These are phyloP conservation scores for Drosophila engyochracea DNA, from an alignment of 2,888 invertebrate genomes.

Conservation along the genomic window DNA sequence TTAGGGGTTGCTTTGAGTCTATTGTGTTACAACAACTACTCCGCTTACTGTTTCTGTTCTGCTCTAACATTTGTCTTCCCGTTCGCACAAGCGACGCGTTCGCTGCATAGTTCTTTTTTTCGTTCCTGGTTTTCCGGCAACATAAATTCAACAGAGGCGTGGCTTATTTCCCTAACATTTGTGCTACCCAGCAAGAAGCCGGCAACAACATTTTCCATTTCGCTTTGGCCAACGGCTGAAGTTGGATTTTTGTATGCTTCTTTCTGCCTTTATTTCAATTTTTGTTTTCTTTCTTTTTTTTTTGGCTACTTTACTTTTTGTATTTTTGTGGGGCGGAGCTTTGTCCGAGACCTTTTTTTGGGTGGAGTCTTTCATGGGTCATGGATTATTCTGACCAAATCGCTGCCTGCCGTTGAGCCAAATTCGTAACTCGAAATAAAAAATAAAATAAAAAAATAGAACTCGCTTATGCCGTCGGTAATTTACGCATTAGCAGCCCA, in stretches of 20 bases:
- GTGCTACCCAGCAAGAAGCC: slow-evolving; percentile 50
- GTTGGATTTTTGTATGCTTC: slow-evolving; percentile 44
- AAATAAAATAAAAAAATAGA: slow-evolving; percentile 1
- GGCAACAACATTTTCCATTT: slow-evolving; percentile 59
- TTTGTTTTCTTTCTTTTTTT: slow-evolving; percentile 46
- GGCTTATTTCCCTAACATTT: slow-evolving; percentile 69
- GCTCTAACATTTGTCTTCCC: slow-evolving; percentile 37
- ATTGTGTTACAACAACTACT: slow-evolving; percentile 77
- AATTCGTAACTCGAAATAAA: slow-evolving; percentile 4
- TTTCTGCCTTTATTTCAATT: slow-evolving; percentile 32
- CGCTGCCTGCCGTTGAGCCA: slow-evolving; percentile 21
- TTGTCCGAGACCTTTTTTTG: slow-evolving; percentile 53
- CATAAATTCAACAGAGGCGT: slow-evolving; percentile 72
- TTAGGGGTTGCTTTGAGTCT: slow-evolving; percentile 77
- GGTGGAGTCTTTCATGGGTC: slow-evolving; percentile 58
- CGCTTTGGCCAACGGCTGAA: slow-evolving; percentile 46
- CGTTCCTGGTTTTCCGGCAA: slow-evolving; percentile 71
- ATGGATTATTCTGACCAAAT: slow-evolving; percentile 33
- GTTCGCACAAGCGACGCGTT: slow-evolving; percentile 45
- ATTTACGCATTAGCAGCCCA: slow-evolving; percentile 54
- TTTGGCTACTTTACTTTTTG: slow-evolving; percentile 47
- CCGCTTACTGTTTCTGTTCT: slow-evolving; percentile 22
- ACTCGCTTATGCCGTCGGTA: slow-evolving; percentile 46
- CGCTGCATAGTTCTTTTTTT: slow-evolving; percentile 60
- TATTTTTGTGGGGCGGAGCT: slow-evolving; percentile 67